phyloP scores from a whole-genome alignment of 2,797 vertebrate species.

The Ptychadena robeensis region DNA sequence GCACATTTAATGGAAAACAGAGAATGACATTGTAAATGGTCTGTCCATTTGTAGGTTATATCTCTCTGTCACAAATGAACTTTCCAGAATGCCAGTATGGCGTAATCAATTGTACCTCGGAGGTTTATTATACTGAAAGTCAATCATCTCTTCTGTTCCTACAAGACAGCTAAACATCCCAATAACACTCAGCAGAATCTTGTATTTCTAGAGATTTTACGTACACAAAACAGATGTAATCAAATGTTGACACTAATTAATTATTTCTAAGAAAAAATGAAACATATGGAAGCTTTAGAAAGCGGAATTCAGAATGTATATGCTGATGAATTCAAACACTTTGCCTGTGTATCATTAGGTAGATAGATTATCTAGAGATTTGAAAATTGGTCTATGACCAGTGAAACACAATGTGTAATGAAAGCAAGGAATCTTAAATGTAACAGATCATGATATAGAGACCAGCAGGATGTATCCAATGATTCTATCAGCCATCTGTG shows the following conservation, averaged over 20 bases:
- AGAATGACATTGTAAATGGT: constrained; percentile 4
- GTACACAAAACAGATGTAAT: constrained; percentile 58
- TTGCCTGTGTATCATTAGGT: constrained; percentile 47
- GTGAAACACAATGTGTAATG: constrained; percentile 24
- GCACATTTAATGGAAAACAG: constrained; percentile 30
- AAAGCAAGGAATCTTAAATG: constrained; percentile 36
- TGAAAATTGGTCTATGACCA: constrained; percentile 47
- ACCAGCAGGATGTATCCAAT: constrained; percentile 36
- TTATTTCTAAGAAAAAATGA: constrained; percentile 53
- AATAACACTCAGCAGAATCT: constrained; percentile 20
- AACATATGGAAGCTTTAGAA: constrained; percentile 55
- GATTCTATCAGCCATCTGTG: constrained; percentile 49
- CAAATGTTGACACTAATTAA: constrained; percentile 60
- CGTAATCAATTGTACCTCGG: constrained; percentile 39
- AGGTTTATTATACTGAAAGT: constrained; percentile 26
- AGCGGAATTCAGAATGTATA: constrained; percentile 26
- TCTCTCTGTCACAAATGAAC: constrained; percentile 7
- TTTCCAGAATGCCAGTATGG: constrained; percentile 10
- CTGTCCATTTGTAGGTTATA: constrained; percentile 10
- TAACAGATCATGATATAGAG: constrained; percentile 43
- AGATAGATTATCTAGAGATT: constrained; percentile 45
- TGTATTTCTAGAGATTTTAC: constrained; percentile 41
- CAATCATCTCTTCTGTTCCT: constrained; percentile 20
- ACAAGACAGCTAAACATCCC: constrained; percentile 23
- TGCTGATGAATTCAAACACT: constrained; percentile 36